phyloP scores from a whole-genome alignment of 2,888 invertebrate species.

The Dilophus febrilis region DNA sequence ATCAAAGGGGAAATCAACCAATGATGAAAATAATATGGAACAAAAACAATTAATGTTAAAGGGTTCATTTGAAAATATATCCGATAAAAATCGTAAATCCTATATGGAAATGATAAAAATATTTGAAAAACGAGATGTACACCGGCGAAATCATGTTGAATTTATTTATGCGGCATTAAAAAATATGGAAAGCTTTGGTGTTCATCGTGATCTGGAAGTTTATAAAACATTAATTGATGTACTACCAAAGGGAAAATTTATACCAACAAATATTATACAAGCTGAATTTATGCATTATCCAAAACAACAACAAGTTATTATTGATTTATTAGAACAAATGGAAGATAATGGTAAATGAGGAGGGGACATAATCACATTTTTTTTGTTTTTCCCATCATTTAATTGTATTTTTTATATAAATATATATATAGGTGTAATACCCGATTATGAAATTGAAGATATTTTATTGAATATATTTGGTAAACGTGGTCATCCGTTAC shows the following conservation, averaged over 20 bases:
- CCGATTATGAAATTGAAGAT: conserved; percentile 75
- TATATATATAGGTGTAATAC: conserved; percentile 62
- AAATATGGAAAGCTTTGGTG: conserved; percentile 78
- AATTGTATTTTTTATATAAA: too few relatives aligned
- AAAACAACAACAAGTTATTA: conserved; percentile 84
- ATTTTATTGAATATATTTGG: conserved; percentile 78
- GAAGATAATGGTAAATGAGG: conserved; percentile 73
- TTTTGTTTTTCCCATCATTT: too few relatives aligned
- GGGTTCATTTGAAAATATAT: conserved; percentile 8
- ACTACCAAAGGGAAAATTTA: conserved; percentile 75
- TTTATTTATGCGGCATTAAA: conserved; percentile 83
- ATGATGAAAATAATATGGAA: conserved; percentile 42
- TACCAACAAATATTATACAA: conserved; percentile 68
- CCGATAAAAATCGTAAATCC: conserved; percentile 40
- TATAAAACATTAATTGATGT: conserved; percentile 76
- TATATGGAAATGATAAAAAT: conserved; percentile 58
- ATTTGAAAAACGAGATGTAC: conserved; percentile 48
- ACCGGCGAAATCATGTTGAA: conserved; percentile 75
- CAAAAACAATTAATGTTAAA: conserved; percentile 5
- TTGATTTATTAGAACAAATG: conserved; percentile 88
- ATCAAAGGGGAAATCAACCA: conserved; percentile 38
- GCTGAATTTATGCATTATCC: conserved; percentile 87
- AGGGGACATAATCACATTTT: too few relatives aligned
- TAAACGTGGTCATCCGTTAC: conserved; percentile 46
- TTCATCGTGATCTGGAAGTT: conserved; percentile 67